These are phyloP conservation scores for Pseudomyrmex gracilis DNA, from an alignment of 1,140 invertebrate species.

Conservation along the genomic window DNA sequence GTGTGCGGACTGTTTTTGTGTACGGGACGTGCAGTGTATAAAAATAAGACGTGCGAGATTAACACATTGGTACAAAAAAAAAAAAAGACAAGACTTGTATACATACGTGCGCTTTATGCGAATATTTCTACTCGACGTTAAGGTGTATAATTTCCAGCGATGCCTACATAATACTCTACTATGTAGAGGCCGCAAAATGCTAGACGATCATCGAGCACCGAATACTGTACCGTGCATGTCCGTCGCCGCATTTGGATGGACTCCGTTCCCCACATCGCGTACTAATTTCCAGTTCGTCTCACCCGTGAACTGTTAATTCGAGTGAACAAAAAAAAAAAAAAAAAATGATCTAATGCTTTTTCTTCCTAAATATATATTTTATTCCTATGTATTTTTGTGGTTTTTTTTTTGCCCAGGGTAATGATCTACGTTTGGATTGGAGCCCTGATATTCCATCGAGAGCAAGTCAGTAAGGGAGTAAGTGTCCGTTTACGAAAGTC, in stretches of 20 bases:
- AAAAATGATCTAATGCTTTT: conserved; percentile 56
- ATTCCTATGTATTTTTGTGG: conserved; percentile 50
- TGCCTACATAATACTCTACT: conserved; percentile 78
- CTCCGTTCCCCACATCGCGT: conserved; percentile 70
- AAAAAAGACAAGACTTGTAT: conserved; percentile 77
- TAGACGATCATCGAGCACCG: conserved; percentile 70
- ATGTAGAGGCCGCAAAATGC: conserved; percentile 74
- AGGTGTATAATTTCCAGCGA: conserved; percentile 74
- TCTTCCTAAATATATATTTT: conserved; percentile 59
- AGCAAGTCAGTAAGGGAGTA: conserved; percentile 67
- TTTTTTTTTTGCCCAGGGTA: conserved; percentile 66
- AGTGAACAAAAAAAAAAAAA: conserved; percentile 62
- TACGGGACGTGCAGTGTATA: conserved; percentile 74
- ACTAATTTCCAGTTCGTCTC: conserved; percentile 68
- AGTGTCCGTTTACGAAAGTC: conserved; percentile 71
- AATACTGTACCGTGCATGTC: conserved; percentile 71
- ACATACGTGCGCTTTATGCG: conserved; percentile 68
- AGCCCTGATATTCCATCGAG: conserved; percentile 74
- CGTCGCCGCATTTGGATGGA: conserved; percentile 70
- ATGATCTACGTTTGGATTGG: conserved; percentile 75
- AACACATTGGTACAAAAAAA: conserved; percentile 69
- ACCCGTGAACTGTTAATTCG: conserved; percentile 64
- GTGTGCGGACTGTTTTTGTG: conserved; percentile 57
- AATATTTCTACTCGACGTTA: conserved; percentile 75
- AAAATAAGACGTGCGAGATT: conserved; percentile 73